Evolutionary conservation across 2,113 vertebrate species (phyloP), one percentile per base, ranked within the genome.

Genomic region (Morphnarchus princeps): DNA sequence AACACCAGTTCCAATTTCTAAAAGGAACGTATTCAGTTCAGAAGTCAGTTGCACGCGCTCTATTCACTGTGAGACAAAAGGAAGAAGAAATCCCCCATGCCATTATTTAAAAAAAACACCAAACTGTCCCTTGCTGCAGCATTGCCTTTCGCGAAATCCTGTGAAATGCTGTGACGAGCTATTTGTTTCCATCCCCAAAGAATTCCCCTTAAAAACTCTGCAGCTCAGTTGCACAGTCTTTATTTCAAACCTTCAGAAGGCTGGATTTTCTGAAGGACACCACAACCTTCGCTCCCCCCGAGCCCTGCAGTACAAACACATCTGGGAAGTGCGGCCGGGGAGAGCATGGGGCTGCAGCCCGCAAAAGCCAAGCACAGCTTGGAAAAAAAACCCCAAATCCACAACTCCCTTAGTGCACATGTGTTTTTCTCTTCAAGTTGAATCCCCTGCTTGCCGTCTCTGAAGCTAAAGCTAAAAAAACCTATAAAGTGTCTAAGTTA

Each of bases 181-280:
- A 50, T 78, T 95, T 92, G 63, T 65, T 95, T 91, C 80, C 58
- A 86, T 92, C 88, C 80, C 89, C 80, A 94, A 90, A 89, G 76
- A 91, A 89, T 74, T 89, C 52, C 40, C 72, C 40, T 87, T 67
- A 72, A 78, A 95, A 95, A 61, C 69, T 43, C 71, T 13, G 81
- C 83, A 82, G 59, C 57, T 84, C 38, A 25, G 47, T 55, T 74
- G 57, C 76, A 84, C 93, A 71, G 65, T 78, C 83, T 78, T 93
- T 78, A 63, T 96, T 95, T 82, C 55, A 63, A 74, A 76, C 36
- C 69, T 59, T 84, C 2, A 5, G 63, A 87, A 94, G 81, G 38
- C n/a, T 43, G 52, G 34, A 55, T 89, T 76, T 97, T 94, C 65
- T 71, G 73, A 94, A 93, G 88, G 95, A 89, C 91, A 43, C 32